Conservation (phyloP, 1,140 invertebrate genomes). For the Halictus rubicundus region DNA sequence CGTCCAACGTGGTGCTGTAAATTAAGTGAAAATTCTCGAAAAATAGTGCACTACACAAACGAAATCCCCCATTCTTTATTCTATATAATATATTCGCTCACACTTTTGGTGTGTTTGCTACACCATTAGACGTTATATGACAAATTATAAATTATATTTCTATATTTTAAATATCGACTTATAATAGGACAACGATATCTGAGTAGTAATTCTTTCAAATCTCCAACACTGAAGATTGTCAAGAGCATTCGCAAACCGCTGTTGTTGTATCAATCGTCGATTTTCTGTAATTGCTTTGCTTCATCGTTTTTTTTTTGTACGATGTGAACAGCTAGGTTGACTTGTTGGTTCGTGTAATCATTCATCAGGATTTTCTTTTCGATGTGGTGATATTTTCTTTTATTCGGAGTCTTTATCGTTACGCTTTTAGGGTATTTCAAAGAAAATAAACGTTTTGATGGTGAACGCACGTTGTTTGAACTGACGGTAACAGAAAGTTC, state of each 20-base stretch:
- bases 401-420: constrained; percentile 13
- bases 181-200: constrained; percentile 31
- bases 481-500: neutral
- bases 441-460: neutral
- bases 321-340: constrained; percentile 12
- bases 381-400: neutral
- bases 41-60: constrained; percentile 16
- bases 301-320: constrained; percentile 27
- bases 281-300: constrained; percentile 36
- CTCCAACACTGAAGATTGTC: neutral
- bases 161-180: constrained; percentile 42
- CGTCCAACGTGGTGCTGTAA: constrained; percentile 45
- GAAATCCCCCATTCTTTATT: constrained; percentile 43
- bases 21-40: constrained; percentile 50
- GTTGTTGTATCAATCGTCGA: neutral
- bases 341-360: neutral
- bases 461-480: constrained; percentile 3
- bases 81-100: constrained; percentile 43
- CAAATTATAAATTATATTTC: constrained; percentile 35
- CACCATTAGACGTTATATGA: constrained; percentile 38
- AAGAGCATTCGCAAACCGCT: constrained; percentile 3
- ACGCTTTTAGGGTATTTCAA: neutral
- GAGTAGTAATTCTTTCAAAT: constrained; percentile 35
- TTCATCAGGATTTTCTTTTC: constrained; percentile 2
- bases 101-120: constrained; percentile 18